phyloP scores from a whole-genome alignment of 2,797 vertebrate genomes.

The Moxostoma hubbsi region DNA sequence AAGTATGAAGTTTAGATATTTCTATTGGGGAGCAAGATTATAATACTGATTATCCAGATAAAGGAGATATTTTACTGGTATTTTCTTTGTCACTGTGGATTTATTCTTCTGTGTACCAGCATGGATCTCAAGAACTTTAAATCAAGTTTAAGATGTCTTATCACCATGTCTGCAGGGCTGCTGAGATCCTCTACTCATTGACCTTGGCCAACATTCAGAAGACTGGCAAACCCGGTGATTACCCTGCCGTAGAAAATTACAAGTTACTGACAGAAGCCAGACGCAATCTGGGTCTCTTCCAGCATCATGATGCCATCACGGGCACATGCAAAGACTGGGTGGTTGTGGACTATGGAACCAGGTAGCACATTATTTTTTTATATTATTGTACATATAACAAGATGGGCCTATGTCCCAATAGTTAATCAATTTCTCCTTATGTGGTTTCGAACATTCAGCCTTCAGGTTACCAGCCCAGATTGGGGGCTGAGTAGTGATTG shows the following conservation, averaged over 20 bases:
- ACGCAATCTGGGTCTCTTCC: constrained; percentile 87
- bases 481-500: too few relatives aligned
- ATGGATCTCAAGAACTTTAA: constrained; percentile 1
- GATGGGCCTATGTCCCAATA: not conserved
- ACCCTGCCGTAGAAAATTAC: constrained; percentile 81
- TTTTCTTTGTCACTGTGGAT: too few relatives aligned
- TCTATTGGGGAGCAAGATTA: too few relatives aligned
- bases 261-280: constrained; percentile 80
- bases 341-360: constrained; percentile 90
- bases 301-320: constrained; percentile 92
- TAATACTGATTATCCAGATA: too few relatives aligned
- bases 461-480: not conserved
- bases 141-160: constrained; percentile 27
- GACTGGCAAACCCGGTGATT: constrained; percentile 67
- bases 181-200: constrained; percentile 90
- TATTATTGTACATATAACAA: constrained; percentile 36
- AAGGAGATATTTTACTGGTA: too few relatives aligned
- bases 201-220: constrained; percentile 81
- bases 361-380: constrained; percentile 72
- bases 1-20: too few relatives aligned
- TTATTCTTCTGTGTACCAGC: not conserved
- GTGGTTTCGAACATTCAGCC: not conserved
- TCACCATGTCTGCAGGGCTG: constrained; percentile 73
- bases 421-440: not conserved
- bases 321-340: constrained; percentile 90